Conservation (phyloP, 2,113 vertebrate genomes). For the Bettongia penicillata region DNA sequence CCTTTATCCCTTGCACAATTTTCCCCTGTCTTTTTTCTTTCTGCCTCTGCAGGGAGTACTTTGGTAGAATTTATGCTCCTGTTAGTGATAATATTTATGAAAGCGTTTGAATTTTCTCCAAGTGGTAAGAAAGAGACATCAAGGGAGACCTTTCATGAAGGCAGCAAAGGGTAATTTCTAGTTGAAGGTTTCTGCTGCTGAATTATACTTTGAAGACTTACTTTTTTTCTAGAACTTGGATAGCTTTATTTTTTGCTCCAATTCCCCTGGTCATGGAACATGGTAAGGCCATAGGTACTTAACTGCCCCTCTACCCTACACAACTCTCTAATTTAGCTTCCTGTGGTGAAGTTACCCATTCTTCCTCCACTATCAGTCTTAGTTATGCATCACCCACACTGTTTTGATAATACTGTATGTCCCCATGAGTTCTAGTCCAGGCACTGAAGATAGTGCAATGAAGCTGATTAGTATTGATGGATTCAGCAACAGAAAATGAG, state of each 20-base stretch:
- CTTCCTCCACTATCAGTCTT: neutral
- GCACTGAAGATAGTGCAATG: neutral
- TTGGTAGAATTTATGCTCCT: neutral
- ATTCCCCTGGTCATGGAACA: neutral
- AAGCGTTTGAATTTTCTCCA: neutral
- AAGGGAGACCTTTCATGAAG: neutral
- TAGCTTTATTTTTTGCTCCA: neutral
- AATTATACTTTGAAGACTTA: neutral
- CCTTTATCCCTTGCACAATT: neutral
- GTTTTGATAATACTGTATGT: neutral
- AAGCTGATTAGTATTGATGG: neutral
- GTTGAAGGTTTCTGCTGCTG: neutral
- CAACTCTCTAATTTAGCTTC: neutral
- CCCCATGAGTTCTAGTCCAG: neutral
- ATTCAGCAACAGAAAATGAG: neutral
- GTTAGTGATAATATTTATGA: neutral
- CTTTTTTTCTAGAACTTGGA: neutral
- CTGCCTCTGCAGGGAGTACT: neutral
- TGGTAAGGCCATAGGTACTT: neutral
- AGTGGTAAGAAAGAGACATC: neutral
- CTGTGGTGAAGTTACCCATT: neutral
- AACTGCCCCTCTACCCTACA: neutral
- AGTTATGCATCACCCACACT: neutral
- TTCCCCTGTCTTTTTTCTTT: neutral
- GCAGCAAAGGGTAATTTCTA: neutral